Conservation (phyloP, 2,888 invertebrate species). For the Tortrix viridana region DNA sequence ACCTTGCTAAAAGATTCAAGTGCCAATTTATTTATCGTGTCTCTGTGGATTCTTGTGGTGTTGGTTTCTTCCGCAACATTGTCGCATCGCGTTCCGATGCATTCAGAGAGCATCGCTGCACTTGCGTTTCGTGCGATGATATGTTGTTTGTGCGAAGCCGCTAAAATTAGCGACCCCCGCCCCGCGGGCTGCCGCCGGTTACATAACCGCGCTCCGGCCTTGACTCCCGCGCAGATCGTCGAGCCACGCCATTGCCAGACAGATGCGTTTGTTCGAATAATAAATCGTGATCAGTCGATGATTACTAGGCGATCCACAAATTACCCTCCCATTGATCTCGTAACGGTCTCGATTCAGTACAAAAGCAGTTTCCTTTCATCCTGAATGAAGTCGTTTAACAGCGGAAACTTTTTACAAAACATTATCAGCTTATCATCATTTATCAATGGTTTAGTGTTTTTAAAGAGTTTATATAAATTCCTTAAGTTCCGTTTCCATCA, state of each 20-base stretch:
- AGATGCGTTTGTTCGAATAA: conserved; percentile 40
- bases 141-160: conserved; percentile 71
- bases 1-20: neutral
- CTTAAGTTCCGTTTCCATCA: conserved; percentile 1
- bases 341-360: conserved; percentile 10
- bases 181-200: conserved; percentile 65
- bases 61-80: conserved; percentile 7
- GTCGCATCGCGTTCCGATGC: conserved; percentile 34
- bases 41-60: neutral
- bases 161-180: conserved; percentile 76
- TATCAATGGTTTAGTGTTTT: conserved; percentile 18
- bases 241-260: conserved; percentile 58
- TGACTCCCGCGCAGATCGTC: conserved; percentile 80
- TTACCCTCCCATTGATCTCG: conserved; percentile 38
- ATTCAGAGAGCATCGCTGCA: conserved; percentile 49
- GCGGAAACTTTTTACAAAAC: conserved; percentile 41
- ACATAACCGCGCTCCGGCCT: conserved; percentile 79
- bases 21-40: neutral
- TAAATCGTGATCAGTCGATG: conserved; percentile 35
- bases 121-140: conserved; percentile 55
- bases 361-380: conserved; percentile 14
- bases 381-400: neutral
- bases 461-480: conserved; percentile 10
- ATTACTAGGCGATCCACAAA: conserved; percentile 29
- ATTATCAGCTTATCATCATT: conserved; percentile 40